These are phyloP conservation scores for Quadriops clusia DNA, from an alignment of 2,888 invertebrate genomes.

Conservation along the genomic window DNA sequence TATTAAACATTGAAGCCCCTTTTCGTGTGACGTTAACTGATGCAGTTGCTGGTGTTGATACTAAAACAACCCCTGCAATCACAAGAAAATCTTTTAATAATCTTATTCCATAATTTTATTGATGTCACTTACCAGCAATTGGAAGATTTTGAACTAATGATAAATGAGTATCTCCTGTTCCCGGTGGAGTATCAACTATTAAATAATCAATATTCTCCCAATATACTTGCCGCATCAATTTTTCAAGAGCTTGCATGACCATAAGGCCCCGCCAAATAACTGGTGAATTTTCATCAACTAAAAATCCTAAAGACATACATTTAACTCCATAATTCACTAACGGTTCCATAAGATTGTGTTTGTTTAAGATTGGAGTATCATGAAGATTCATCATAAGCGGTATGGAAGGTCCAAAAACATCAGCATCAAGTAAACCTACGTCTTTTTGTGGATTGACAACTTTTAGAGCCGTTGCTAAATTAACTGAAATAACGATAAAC, in stretches of 20 bases:
- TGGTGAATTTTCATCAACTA: slow-evolving; percentile 73
- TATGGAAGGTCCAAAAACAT: slow-evolving; percentile 89
- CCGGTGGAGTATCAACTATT: slow-evolving; percentile 90
- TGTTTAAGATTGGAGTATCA: slow-evolving; percentile 67
- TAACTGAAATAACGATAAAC: slow-evolving; percentile 45
- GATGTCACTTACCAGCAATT: slow-evolving; percentile 49
- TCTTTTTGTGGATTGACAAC: slow-evolving; percentile 49
- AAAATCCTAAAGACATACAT: slow-evolving; percentile 94
- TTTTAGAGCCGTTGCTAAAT: slow-evolving; percentile 72
- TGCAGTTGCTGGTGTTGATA: slow-evolving; percentile 85
- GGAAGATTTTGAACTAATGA: slow-evolving; percentile 83
- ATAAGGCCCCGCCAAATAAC: slow-evolving; percentile 91
- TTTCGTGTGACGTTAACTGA: slow-evolving; percentile 76
- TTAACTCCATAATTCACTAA: slow-evolving; percentile 84
- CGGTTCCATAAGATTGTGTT: slow-evolving; percentile 75
- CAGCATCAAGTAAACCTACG: slow-evolving; percentile 84
- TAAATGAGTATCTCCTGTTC: slow-evolving; percentile 91
- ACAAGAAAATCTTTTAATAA: neutral
- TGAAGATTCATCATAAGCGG: slow-evolving; percentile 90
- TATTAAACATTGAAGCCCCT: slow-evolving; percentile 80
- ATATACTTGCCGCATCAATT: slow-evolving; percentile 70
- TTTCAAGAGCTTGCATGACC: slow-evolving; percentile 91
- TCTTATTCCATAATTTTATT: neutral
- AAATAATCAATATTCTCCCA: slow-evolving; percentile 85
- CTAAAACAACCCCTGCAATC: slow-evolving; percentile 63